Base-by-base conservation (phyloP, 1,140 invertebrate genomes). In the Ips nitidus region DNA sequence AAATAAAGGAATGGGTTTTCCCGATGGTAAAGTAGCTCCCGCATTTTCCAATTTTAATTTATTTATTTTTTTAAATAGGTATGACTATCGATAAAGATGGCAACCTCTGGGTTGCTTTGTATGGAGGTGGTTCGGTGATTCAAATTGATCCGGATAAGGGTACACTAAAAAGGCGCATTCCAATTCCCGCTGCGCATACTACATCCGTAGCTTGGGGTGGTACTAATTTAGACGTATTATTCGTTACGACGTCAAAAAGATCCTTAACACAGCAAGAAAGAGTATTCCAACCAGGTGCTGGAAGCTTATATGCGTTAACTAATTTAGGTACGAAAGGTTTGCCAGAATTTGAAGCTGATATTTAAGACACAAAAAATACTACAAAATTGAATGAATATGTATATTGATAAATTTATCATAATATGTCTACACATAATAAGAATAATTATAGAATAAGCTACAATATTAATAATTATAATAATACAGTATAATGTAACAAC, bases 141-240 rank as follows among this genome's bases (percentile, higher is more conserved):
- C 81, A 84, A 43, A 80, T 89, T 2, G 81, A 88, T 78, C 82
- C 85, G 0, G 73, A 62, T 43, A 78, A 81, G 64, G 83, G 84
- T 6, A 79, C 84, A 65, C 64, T 90, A 2, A 73, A 92, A 1
- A 80, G 83, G 61, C 81, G 70, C 43, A 70, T 77, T 36, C 70
- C 86, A 1, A 83, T 92, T 5, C 92, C 92, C 4, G 87, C 88
- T 1, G 82, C 84, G 59, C 86, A 90, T 76, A 86, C 92, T 2
- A 94, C 93, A 0, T 94, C 92, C 0, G 87, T 86, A 0, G 88
- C 89, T 62, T 96, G 91, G 78, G 94, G 94, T 7, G 93, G 93
- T 2, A 81, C 86, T 1, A 84, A 91, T 75, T 79, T 92, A 40
- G 89, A 92, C 75, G 85, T 88, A 56, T 80, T 95, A 2, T 94